Evolutionary conservation across 2,113 vertebrate species (phyloP), one percentile per base, ranked within the genome.

Genomic region (Dicaeum eximium): DNA sequence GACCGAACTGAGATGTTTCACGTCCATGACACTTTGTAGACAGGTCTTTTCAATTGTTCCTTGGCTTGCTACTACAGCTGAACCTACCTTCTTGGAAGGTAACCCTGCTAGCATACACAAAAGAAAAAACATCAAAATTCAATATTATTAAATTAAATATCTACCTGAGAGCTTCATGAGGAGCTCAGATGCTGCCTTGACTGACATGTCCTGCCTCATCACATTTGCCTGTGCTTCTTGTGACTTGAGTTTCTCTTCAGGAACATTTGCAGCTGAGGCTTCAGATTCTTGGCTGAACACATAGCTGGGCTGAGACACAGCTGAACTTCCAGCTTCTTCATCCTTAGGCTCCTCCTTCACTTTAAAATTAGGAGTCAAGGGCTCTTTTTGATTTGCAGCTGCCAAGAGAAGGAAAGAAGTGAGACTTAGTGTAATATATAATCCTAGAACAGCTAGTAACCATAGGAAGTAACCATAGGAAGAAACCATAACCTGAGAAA

Each of bases 121-220:
- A 17, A 38, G 38, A 38, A 65, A 33, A 23, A 21, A 15, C 9
- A 2, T 27, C 38, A 65, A 70, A 70, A 23, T 21, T 80, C 51
- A 92, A 6, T 50, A 85, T 42, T 74, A 90, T 58, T 60, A 96
- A 96, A 88, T 62, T 35, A 96, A 96, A 44, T 53, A 42, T 73
- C 79, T 98, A 99, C 99, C 99, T 99, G 99, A 99, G 53, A 99
- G 98, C 88, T 99, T 99, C 96, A 99, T 99, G 80, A 99, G 99
- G 95, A 99, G 98, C 94, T 99, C 99, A 17, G 99, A 99, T 8
- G 99, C 99, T 80, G 99, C 99, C 97, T 99, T 99, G 90, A 99
- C 93, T 15, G 98, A 99, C 97, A 99, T 99, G 87, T 99, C 99
- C 91, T 98, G 98, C 97, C 98, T 98, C 45, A 99, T 98, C 90